Conservation (phyloP, 2,113 vertebrate genomes). For the Albula goreensis region DNA sequence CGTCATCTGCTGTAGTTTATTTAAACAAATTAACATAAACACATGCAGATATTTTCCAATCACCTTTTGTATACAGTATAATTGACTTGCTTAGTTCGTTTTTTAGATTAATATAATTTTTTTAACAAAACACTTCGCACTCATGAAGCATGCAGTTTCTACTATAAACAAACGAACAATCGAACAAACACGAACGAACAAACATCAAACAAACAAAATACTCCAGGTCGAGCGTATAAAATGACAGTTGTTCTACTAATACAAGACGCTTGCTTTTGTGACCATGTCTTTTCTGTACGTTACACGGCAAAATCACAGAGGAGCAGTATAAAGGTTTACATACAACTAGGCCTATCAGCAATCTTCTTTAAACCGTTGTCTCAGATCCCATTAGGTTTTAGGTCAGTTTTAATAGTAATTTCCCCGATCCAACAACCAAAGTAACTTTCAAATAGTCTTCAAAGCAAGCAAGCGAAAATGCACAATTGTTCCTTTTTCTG, state of each 20-base stretch:
- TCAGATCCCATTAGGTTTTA: constrained; percentile 36
- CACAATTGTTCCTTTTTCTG: constrained; percentile 48
- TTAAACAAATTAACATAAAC: constrained; percentile 71
- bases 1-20: constrained; percentile 67
- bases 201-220: constrained; percentile 17
- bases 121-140: constrained; percentile 65
- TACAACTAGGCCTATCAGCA: constrained; percentile 49
- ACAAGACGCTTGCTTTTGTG: constrained; percentile 42
- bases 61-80: constrained; percentile 66
- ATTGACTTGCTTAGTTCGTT: constrained; percentile 43
- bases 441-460: constrained; percentile 34
- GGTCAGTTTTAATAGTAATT: constrained; percentile 27
- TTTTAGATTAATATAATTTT: constrained; percentile 57
- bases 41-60: constrained; percentile 62
- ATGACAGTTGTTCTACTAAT: constrained; percentile 35
- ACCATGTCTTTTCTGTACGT: constrained; percentile 42
- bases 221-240: constrained; percentile 31
- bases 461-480: constrained; percentile 49
- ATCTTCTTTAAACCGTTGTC: constrained; percentile 28
- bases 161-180: constrained; percentile 50
- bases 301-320: constrained; percentile 56
- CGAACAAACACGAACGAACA: constrained; percentile 4
- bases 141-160: constrained; percentile 63
- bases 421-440: constrained; percentile 37
- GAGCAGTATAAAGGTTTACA: constrained; percentile 51